A percentile compares a stretch with the other conserved stretches of the same genome.
phyloP scores from a whole-genome alignment of 2,113 vertebrate species.

The Marcusenius ussheri region DNA sequence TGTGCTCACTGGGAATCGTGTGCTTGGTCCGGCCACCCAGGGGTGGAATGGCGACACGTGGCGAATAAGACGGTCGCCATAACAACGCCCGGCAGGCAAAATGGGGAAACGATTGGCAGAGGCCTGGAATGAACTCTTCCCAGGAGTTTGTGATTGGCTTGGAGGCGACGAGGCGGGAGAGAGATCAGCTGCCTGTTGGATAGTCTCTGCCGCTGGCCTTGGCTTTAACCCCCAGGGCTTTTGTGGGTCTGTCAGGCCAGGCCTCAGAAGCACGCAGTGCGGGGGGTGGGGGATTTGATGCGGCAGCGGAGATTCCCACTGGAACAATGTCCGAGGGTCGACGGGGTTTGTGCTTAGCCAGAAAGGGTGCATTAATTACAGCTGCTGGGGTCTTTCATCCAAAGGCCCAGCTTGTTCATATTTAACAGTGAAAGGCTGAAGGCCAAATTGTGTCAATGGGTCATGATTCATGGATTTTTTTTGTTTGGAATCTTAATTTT shows the following conservation, averaged over 20 bases:
- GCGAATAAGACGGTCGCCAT: not conserved
- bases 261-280: not conserved
- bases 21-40: not conserved
- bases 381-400: not conserved
- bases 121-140: not conserved
- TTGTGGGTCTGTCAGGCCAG: not conserved
- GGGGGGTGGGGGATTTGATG: not conserved
- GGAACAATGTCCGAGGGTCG: not conserved
- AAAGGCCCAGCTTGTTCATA: not conserved
- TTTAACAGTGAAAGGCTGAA: not conserved
- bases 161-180: not conserved
- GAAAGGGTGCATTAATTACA: constrained; percentile 8
- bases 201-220: not conserved
- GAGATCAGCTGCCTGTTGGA: not conserved
- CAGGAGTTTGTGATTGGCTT: not conserved
- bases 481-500: not conserved
- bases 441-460: not conserved
- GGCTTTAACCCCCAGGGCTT: not conserved
- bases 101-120: not conserved
- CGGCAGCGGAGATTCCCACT: not conserved
- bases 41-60: not conserved
- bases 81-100: not conserved
- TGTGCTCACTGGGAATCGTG: not conserved
- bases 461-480: not conserved
- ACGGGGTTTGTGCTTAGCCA: not conserved